Evolutionary conservation across 37 sponge, comb jelly and placozoan species (phyloP).

Genomic region (Aphrocallistes beatrix): DNA sequence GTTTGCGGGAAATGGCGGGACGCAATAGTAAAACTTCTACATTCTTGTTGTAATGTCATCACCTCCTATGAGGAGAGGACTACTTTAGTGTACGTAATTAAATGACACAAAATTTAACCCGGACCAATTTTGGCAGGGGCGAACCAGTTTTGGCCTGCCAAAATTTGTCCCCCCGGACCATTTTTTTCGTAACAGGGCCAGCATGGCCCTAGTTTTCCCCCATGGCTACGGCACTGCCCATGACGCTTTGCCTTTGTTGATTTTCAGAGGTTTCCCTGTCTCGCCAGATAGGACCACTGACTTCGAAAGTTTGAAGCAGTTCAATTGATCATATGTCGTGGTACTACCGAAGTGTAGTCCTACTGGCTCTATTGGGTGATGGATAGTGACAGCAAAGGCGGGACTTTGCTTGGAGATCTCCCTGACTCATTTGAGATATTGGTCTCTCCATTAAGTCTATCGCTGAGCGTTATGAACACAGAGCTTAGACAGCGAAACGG

Average conservation of each 20-base stretch:
- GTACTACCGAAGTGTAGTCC: not conserved
- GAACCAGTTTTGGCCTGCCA: too few species aligned
- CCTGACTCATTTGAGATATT: not conserved
- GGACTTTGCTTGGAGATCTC: not conserved
- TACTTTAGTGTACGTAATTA: too few species aligned
- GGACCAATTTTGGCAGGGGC: too few species aligned
- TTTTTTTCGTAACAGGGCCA: too few species aligned
- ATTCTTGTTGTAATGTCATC: too few species aligned
- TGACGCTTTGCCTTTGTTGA: not conserved
- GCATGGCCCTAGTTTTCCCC: too few species aligned
- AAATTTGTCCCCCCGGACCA: too few species aligned
- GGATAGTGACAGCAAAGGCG: not conserved
- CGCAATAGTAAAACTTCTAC: too few species aligned
- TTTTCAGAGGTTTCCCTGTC: not conserved
- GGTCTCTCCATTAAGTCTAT: not conserved
- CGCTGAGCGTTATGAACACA: not conserved
- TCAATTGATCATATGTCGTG: not conserved
- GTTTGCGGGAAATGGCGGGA: too few species aligned
- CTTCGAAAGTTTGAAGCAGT: not conserved
- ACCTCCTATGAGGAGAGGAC: too few species aligned
- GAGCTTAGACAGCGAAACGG: not conserved
- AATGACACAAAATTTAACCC: too few species aligned
- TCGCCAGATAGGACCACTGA: conserved; percentile 2
- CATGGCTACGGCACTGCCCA: too few species aligned
- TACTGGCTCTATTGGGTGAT: not conserved